phyloP scores from a whole-genome alignment of 2,113 vertebrate species.

The Sciurus niger region DNA sequence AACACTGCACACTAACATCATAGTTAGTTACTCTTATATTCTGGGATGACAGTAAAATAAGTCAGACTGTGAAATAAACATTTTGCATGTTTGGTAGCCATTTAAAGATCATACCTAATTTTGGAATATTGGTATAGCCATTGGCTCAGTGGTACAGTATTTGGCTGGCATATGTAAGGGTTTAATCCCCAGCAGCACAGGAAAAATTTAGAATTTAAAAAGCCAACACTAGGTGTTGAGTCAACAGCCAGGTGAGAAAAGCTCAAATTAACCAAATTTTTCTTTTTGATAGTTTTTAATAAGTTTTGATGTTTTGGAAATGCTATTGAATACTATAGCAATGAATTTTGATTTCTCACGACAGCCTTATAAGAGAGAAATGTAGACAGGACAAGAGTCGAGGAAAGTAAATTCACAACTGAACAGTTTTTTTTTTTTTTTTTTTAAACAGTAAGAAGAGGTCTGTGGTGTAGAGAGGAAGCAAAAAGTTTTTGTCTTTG shows the following conservation, averaged over 20 bases:
- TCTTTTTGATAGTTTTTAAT: not conserved
- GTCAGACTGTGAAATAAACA: constrained; percentile 57
- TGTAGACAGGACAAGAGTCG: not conserved
- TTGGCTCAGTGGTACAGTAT: no score
- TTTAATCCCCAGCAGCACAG: not conserved
- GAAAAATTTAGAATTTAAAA: constrained; percentile 6
- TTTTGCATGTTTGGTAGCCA: not conserved
- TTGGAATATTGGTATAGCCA: not conserved
- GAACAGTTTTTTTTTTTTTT: not conserved
- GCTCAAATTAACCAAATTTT: not conserved
- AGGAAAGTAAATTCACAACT: not conserved
- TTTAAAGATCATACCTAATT: constrained; percentile 33
- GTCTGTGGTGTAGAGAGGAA: not conserved
- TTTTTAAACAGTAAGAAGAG: not conserved
- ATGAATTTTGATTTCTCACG: not conserved
- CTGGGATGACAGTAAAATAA: constrained; percentile 55
- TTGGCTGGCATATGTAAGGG: no score
- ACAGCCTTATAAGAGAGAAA: not conserved
- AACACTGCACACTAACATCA: not conserved
- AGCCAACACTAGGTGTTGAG: not conserved
- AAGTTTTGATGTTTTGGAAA: not conserved
- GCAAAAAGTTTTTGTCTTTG: not conserved
- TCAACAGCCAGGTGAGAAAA: not conserved
- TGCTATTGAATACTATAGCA: not conserved
- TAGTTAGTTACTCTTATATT: constrained; percentile 26